Conservation (phyloP, 2,797 vertebrate species). For the Margarornis squamiger region DNA sequence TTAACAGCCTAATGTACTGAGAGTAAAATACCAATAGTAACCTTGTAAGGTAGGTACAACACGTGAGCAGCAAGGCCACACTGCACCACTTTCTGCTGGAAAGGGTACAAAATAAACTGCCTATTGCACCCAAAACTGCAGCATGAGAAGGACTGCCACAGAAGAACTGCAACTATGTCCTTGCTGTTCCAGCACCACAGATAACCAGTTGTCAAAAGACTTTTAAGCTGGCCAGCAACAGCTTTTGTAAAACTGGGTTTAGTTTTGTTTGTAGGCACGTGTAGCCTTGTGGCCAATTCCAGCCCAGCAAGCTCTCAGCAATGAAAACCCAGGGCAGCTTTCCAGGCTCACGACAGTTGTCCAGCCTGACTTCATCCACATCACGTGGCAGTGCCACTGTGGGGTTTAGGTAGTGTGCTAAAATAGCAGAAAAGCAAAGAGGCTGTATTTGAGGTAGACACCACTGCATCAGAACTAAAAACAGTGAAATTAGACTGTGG, state of each 20-base stretch:
- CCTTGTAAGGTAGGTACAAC: rapidly evolving
- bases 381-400: neutral
- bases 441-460: neutral
- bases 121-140: neutral
- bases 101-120: neutral
- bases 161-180: neutral
- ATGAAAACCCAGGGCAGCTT: neutral
- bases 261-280: neutral
- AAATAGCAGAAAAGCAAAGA: neutral
- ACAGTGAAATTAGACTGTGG: neutral
- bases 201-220: neutral
- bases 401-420: neutral
- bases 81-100: neutral
- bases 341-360: neutral
- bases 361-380: neutral
- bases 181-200: neutral
- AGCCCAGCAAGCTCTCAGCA: neutral
- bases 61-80: neutral
- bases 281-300: neutral
- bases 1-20: neutral
- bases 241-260: neutral
- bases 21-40: rapidly evolving
- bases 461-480: neutral
- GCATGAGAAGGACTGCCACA: rapidly evolving
- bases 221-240: neutral